Conservation (phyloP, 2,888 invertebrate species). For the Tiliacea aurago region DNA sequence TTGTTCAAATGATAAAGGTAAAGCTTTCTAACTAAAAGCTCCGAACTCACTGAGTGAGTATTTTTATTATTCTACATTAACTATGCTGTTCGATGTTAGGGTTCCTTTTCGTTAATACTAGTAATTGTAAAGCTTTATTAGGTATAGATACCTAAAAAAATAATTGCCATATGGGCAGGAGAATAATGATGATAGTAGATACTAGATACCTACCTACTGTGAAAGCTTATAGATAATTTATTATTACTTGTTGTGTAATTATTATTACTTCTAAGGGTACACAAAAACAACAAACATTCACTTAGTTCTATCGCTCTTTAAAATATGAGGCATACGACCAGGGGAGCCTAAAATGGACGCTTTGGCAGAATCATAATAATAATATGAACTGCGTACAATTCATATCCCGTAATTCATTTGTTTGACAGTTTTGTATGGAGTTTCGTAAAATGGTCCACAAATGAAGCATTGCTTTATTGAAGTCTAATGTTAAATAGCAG, state of each 20-base stretch:
- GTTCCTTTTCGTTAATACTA: slow-evolving; percentile 62
- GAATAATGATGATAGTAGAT: not conserved
- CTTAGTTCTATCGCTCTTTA: not conserved
- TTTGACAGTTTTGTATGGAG: too few species aligned
- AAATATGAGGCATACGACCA: not conserved
- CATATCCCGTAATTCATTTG: too few species aligned
- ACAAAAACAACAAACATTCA: not conserved
- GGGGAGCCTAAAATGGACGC: too few species aligned
- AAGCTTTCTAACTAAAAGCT: slow-evolving; percentile 73
- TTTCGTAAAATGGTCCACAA: too few species aligned
- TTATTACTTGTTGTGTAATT: too few species aligned
- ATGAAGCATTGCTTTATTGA: too few species aligned
- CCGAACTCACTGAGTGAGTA: slow-evolving; percentile 74
- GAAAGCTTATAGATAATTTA: too few species aligned
- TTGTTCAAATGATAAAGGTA: slow-evolving; percentile 76
- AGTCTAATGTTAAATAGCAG: too few species aligned
- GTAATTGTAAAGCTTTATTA: not conserved
- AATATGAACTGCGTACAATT: too few species aligned
- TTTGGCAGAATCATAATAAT: too few species aligned
- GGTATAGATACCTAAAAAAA: not conserved
- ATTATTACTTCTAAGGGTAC: too few species aligned
- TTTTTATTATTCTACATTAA: slow-evolving; percentile 76
- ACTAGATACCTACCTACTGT: not conserved
- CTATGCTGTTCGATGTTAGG: slow-evolving; percentile 68
- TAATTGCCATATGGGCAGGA: too few species aligned